Percentiles rank a stretch among this genome's conserved stretches.
Evolutionary conservation across 2,113 vertebrate species (phyloP).

Genomic region (Meles meles): DNA sequence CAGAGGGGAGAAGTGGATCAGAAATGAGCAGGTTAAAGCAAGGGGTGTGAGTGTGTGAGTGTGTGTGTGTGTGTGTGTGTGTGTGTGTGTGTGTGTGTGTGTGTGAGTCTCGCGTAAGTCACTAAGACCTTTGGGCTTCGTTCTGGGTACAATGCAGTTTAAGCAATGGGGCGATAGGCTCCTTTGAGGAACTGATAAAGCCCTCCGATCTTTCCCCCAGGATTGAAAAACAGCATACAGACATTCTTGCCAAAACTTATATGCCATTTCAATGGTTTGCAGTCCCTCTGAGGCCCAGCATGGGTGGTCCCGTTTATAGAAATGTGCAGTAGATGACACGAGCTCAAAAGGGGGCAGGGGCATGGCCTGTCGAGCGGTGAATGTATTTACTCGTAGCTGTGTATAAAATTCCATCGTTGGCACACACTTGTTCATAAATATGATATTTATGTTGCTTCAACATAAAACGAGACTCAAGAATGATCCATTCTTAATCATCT

Average conservation of each 20-base stretch:
- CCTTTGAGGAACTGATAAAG: not conserved
- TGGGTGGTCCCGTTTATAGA: not conserved
- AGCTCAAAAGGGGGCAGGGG: not conserved
- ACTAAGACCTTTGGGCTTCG: not conserved
- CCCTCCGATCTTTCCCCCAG: not conserved
- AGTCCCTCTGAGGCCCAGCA: not conserved
- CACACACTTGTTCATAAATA: not conserved
- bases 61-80: too few species aligned
- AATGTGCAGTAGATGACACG: not conserved
- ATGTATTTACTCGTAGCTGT: not conserved
- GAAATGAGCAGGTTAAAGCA: not conserved
- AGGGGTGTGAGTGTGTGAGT: too few species aligned
- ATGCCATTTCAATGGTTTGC: not conserved
- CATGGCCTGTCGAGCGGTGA: not conserved
- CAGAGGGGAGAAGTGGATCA: not conserved
- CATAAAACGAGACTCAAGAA: not conserved
- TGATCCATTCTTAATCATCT: not conserved
- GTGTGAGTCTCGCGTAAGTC: not conserved
- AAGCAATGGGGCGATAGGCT: not conserved
- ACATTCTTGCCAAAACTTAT: not conserved
- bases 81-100: not conserved
- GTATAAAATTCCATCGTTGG: not conserved
- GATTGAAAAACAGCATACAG: not conserved
- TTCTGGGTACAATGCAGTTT: not conserved
- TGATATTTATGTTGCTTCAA: not conserved